Conservation (phyloP, 1,140 invertebrate genomes). For the Mizuhopecten yessoensis region DNA sequence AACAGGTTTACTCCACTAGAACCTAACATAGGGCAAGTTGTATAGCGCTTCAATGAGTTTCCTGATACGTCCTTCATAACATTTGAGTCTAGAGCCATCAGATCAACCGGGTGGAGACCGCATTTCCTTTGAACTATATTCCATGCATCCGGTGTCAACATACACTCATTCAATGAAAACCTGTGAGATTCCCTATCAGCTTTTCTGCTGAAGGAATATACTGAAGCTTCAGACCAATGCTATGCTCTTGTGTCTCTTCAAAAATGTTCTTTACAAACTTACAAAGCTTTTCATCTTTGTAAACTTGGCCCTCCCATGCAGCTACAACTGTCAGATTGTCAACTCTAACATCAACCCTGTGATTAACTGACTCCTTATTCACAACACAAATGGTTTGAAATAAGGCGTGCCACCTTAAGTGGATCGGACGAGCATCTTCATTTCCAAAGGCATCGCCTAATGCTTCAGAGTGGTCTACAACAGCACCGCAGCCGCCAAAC, state of each 20-base stretch:
- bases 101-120: constrained; percentile 45
- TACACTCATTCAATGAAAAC: not conserved
- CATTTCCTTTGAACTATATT: not conserved
- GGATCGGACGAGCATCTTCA: constrained; percentile 47
- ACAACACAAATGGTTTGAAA: not conserved
- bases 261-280: constrained; percentile 36
- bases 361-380: constrained; percentile 5
- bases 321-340: constrained; percentile 46
- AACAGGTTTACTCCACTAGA: constrained; percentile 41
- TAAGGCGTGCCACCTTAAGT: constrained; percentile 54
- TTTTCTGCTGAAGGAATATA: constrained; percentile 50
- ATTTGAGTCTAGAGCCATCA: constrained; percentile 51
- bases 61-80: constrained; percentile 20
- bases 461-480: not conserved
- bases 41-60: not conserved
- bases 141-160: not conserved
- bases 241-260: not conserved
- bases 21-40: not conserved
- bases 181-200: constrained; percentile 44
- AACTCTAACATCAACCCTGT: constrained; percentile 51
- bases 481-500: constrained; percentile 53
- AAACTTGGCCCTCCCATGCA: constrained; percentile 46
- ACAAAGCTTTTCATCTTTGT: not conserved
- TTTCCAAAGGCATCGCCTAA: constrained; percentile 44
- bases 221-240: constrained; percentile 47